Evolutionary conservation across 2,888 invertebrate species (phyloP).

Genomic region (Meteorus cinctellus): DNA sequence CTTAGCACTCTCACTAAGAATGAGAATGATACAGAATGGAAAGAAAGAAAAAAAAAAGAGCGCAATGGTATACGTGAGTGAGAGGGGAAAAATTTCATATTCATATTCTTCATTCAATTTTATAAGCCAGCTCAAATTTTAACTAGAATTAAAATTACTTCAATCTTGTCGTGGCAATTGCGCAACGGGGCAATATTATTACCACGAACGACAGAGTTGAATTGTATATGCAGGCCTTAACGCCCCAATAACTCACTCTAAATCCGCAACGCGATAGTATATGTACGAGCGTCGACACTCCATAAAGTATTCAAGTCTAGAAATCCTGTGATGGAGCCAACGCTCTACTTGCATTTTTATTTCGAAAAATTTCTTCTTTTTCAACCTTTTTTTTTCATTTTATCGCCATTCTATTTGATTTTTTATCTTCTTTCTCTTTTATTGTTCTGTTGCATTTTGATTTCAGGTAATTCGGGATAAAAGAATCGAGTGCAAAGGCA

Average conservation of each 20-base stretch:
- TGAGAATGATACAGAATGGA: not conserved
- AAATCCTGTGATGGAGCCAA: conserved; percentile 21
- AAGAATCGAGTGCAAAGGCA: conserved; percentile 25
- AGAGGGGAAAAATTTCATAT: not conserved
- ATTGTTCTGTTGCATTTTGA: not conserved
- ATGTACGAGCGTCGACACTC: conserved; percentile 20
- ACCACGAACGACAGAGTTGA: conserved; percentile 10
- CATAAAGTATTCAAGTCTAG: conserved; percentile 27
- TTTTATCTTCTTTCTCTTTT: too few relatives aligned
- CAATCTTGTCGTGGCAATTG: conserved; percentile 18
- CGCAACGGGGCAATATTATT: conserved; percentile 7
- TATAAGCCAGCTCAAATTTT: not conserved
- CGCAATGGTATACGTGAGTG: not conserved
- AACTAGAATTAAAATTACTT: conserved; percentile 6
- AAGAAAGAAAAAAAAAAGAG: not conserved
- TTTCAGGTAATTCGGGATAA: not conserved
- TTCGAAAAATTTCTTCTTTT: not conserved
- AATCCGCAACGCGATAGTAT: conserved; percentile 17
- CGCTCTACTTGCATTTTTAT: not conserved
- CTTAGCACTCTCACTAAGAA: not conserved
- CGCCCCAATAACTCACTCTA: conserved; percentile 32
- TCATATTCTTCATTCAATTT: not conserved
- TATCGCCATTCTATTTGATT: too few relatives aligned
- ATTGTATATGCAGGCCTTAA: conserved; percentile 18
- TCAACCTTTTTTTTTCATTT: not conserved